These are phyloP conservation scores for Phoronis australis DNA, from an alignment of 2,888 invertebrate species.

Conservation along the genomic window DNA sequence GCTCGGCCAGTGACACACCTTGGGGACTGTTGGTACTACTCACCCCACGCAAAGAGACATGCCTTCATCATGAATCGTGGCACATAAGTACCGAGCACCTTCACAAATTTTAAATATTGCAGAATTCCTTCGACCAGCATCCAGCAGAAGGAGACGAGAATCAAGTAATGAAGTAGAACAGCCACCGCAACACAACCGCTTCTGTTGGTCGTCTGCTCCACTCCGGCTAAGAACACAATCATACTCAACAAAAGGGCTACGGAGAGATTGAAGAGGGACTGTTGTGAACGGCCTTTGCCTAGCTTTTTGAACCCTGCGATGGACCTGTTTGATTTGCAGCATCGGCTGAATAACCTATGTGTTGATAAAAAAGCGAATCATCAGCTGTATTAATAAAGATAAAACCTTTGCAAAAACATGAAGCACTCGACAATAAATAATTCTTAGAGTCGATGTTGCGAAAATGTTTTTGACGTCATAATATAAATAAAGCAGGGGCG, in stretches of 20 bases:
- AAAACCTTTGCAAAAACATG: too few species aligned
- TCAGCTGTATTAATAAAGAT: too few species aligned
- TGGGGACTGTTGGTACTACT: too few species aligned
- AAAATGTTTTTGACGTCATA: too few species aligned
- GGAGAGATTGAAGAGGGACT: constrained; percentile 64
- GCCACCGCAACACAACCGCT: constrained; percentile 60
- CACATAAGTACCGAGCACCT: constrained; percentile 60
- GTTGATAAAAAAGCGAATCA: too few species aligned
- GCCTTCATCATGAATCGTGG: constrained; percentile 63
- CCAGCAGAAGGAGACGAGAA: too few species aligned
- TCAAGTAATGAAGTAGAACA: constrained; percentile 62
- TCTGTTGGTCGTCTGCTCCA: constrained; percentile 39
- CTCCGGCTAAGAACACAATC: constrained; percentile 50
- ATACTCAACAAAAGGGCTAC: constrained; percentile 61
- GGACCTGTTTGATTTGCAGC: too few species aligned
- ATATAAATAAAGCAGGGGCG: too few species aligned
- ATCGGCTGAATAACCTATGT: too few species aligned
- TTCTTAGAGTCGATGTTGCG: too few species aligned
- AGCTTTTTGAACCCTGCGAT: constrained; percentile 57
- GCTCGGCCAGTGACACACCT: too few species aligned
- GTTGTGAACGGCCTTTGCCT: constrained; percentile 62
- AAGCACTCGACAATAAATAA: too few species aligned
- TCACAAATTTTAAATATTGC: constrained; percentile 66
- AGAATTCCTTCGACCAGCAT: constrained; percentile 66
- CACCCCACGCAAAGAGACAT: constrained; percentile 63